Conservation (phyloP, 2,797 vertebrate species). For the Poecilia picta region DNA sequence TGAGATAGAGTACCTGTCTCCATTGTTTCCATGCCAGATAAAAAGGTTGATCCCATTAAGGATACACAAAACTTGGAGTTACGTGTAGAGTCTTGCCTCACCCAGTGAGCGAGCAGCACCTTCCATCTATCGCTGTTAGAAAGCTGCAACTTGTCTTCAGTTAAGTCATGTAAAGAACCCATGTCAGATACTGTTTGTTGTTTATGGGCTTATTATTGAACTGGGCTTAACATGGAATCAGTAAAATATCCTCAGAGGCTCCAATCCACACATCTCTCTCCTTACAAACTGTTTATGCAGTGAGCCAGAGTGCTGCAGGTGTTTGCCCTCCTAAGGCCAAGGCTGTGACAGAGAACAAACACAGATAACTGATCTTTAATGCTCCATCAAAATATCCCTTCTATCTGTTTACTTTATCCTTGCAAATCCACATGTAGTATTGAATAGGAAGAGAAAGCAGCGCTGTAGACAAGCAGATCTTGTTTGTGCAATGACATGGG, state of each 20-base stretch:
- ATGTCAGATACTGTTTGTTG: not conserved
- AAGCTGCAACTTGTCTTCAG: slow-evolving; percentile 24
- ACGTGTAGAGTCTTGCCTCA: slow-evolving; percentile 25
- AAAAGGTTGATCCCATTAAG: slow-evolving; percentile 61
- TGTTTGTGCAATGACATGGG: slow-evolving; percentile 44
- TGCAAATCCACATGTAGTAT: slow-evolving; percentile 38
- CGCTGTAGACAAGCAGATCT: slow-evolving; percentile 37
- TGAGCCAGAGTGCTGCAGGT: slow-evolving; percentile 42
- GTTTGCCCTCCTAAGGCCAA: slow-evolving; percentile 55
- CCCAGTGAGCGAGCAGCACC: slow-evolving; percentile 7
- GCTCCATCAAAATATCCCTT: slow-evolving; percentile 54
- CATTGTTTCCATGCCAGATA: slow-evolving; percentile 68
- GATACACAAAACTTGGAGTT: slow-evolving; percentile 14
- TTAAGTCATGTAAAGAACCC: slow-evolving; percentile 9
- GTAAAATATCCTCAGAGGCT: slow-evolving; percentile 2
- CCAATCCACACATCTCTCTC: slow-evolving; percentile 10
- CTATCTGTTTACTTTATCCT: slow-evolving; percentile 54
- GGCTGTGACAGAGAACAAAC: slow-evolving; percentile 63
- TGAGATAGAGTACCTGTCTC: slow-evolving; percentile 44
- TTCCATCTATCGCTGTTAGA: slow-evolving; percentile 4
- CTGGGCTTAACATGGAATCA: not conserved
- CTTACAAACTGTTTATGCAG: slow-evolving; percentile 21
- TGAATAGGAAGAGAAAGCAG: slow-evolving; percentile 29
- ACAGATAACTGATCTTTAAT: slow-evolving; percentile 64
- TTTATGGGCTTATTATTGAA: slow-evolving; percentile 10